Percentiles rank a stretch among this genome's conserved stretches.
These are phyloP conservation scores for Brachyopa scutellaris DNA, from an alignment of 2,888 invertebrate genomes.

Conservation along the genomic window DNA sequence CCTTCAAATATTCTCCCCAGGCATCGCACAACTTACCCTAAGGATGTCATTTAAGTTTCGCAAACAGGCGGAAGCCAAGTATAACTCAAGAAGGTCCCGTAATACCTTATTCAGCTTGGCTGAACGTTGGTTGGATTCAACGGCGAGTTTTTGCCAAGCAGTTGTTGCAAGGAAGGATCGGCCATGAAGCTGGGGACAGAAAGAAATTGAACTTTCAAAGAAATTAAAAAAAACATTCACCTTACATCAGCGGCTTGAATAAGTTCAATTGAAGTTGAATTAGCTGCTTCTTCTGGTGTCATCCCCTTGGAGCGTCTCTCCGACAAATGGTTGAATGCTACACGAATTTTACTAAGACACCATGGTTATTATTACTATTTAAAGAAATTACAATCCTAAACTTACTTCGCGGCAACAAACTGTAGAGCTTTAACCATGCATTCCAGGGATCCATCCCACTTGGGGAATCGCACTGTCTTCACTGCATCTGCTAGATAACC, in stretches of 20 bases:
- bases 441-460: constrained; percentile 75
- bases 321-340: constrained; percentile 87
- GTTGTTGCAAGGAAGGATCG: constrained; percentile 90
- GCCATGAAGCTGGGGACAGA: constrained; percentile 90
- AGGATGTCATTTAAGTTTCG: constrained; percentile 90
- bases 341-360: constrained; percentile 85
- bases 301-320: constrained; percentile 85
- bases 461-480: constrained; percentile 60
- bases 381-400: not conserved
- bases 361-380: not conserved
- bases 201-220: not conserved
- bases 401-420: constrained; percentile 81
- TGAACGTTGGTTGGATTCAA: constrained; percentile 83
- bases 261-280: constrained; percentile 90
- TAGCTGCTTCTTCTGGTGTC: constrained; percentile 90
- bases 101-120: constrained; percentile 85
- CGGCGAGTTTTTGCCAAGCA: constrained; percentile 85
- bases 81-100: constrained; percentile 88
- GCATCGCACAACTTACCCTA: constrained; percentile 84
- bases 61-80: constrained; percentile 89
- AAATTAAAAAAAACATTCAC: not conserved
- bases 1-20: not conserved
- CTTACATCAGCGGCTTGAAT: constrained; percentile 91
- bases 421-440: constrained; percentile 81
- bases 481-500: constrained; percentile 83